Conservation (phyloP, 64 coral and sea anemone species). For the Pachyseris speciosa region DNA sequence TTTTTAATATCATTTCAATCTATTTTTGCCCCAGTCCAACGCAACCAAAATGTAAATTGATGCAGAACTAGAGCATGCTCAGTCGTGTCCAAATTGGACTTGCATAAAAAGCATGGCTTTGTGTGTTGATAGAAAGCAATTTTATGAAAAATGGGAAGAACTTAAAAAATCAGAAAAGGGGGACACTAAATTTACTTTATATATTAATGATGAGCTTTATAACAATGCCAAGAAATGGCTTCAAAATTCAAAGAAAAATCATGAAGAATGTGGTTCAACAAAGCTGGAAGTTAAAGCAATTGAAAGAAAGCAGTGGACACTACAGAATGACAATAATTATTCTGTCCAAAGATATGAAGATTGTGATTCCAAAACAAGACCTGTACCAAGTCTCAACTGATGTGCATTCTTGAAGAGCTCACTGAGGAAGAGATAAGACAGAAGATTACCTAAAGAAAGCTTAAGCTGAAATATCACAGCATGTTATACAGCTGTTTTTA, state of each 20-base stretch:
- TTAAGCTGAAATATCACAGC: slow-evolving; percentile 46
- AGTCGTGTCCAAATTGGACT: too few relatives aligned
- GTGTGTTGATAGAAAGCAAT: slow-evolving; percentile 30
- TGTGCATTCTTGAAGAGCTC: slow-evolving; percentile 1
- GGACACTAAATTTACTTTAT: slow-evolving; percentile 18
- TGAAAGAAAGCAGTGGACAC: slow-evolving; percentile 14
- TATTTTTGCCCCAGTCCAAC: too few relatives aligned
- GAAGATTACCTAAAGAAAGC: not conserved
- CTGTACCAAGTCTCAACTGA: slow-evolving; percentile 2
- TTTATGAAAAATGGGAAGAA: slow-evolving; percentile 34
- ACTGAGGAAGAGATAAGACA: slow-evolving; percentile 52
- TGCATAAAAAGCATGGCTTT: not conserved
- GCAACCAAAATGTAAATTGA: too few relatives aligned
- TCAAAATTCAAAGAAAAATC: slow-evolving; percentile 22
- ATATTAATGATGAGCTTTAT: slow-evolving; percentile 41
- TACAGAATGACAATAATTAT: slow-evolving; percentile 25
- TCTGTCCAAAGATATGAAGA: slow-evolving; percentile 17
- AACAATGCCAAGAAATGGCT: slow-evolving; percentile 52
- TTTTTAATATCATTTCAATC: too few relatives aligned
- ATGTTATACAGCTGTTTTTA: slow-evolving; percentile 18
- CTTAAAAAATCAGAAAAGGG: slow-evolving; percentile 40
- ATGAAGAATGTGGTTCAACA: slow-evolving; percentile 27
- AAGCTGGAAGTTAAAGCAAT: slow-evolving; percentile 5
- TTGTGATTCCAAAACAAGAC: slow-evolving; percentile 1
- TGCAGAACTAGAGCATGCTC: too few relatives aligned